phyloP scores from a whole-genome alignment of 2,888 invertebrate species.

The Aphrophora alni region DNA sequence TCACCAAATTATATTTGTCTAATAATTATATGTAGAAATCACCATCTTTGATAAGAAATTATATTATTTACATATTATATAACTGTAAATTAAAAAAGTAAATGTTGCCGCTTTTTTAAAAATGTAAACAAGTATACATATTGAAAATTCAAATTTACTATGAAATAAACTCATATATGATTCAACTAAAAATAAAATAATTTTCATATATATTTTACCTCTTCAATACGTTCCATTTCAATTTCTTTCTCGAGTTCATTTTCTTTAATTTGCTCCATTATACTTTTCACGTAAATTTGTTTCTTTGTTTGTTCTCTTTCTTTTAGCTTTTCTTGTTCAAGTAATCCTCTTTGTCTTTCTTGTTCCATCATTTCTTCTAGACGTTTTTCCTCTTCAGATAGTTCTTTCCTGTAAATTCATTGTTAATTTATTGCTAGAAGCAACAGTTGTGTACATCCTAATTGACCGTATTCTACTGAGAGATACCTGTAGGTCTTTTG shows the following conservation, averaged over 20 bases:
- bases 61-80: no score
- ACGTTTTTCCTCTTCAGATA: conserved; percentile 59
- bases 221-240: conserved; percentile 71
- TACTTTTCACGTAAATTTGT: conserved; percentile 50
- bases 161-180: no score
- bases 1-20: no score
- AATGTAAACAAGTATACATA: no score
- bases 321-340: conserved; percentile 60
- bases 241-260: conserved; percentile 63
- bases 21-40: no score
- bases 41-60: no score
- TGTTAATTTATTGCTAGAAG: not conserved
- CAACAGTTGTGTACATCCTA: not conserved
- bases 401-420: conserved; percentile 52
- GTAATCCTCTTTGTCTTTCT: conserved; percentile 64
- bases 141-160: no score
- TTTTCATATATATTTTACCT: no score
- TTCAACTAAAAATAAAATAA: no score
- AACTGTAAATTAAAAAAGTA: no score
- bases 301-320: conserved; percentile 56
- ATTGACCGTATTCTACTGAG: not conserved
- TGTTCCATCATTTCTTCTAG: conserved; percentile 75
- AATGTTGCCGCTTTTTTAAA: no score
- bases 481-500: not conserved
- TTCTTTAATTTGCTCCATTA: conserved; percentile 61